Base-by-base conservation (phyloP, 2,888 invertebrate genomes). In the Oscheius sp. region DNA sequence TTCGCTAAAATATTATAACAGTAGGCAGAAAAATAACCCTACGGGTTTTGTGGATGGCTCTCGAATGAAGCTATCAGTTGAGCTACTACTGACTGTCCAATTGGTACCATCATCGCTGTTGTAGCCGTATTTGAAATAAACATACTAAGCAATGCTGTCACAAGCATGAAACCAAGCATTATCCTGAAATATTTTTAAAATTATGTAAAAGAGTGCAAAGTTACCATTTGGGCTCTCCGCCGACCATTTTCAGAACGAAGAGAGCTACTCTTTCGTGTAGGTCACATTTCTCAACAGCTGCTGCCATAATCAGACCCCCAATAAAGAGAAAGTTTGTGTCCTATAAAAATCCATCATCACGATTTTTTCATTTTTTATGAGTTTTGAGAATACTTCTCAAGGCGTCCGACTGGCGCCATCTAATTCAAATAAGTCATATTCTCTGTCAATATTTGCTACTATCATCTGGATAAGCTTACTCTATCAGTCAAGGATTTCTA, bases 51-150 rank as follows among this genome's bases (percentile, higher is more conserved):
- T 28, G 79, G 71, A 70, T 81, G 78, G 36, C 70, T 61, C 41
- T 79, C 73, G 63, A 79, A 75, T 0, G 79, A 77, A 12, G 72
- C 56, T 22, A 80, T 73, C 38, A 82, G 69, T 54, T 82, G 78
- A 9, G 71, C 65, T 36, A 82, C 79, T 17, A 82, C 82, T 12
- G 77, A 77, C 51, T 82, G 82, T 1, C 76, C 80, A 57, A 82
- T 82, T 9, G 82, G 82, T 4, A 82, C 82, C 94, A 94, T 94
- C 94, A 94, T 94, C 14, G 82, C 84, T 5, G 86, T 82, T 0
- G 86, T 88, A 6, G 88, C 88, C 0, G 88, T 88, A 82, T 88
- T 88, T 63, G 83, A 84, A 38, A 85, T 85, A 67, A 78, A 85
- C 71, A 81, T 79, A 62, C 77, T 78, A 17, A 85, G 73, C 8